Evolutionary conservation across 2,888 invertebrate species (phyloP).

Genomic region (Tenthredo scrophulariae): DNA sequence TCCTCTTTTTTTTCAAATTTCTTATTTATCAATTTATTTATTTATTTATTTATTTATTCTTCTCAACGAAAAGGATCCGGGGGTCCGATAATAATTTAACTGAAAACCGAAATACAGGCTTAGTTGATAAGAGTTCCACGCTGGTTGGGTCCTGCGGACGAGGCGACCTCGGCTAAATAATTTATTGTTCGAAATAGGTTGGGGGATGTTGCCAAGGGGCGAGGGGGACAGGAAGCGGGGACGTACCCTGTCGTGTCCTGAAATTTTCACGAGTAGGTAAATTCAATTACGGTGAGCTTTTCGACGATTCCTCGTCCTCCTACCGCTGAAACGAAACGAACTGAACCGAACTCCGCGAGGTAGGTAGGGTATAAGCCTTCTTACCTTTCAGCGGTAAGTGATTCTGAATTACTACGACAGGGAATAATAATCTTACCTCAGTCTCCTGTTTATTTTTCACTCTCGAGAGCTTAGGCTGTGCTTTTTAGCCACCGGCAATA

Average conservation of each 20-base stretch:
- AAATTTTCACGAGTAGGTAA: conserved; percentile 46
- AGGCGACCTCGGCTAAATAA: conserved; percentile 16
- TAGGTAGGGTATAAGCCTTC: conserved; percentile 20
- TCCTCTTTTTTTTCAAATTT: background rate
- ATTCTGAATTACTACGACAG: conserved; percentile 34
- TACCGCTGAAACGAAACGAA: background rate
- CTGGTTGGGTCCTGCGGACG: background rate
- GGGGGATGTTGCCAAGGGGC: conserved; percentile 50
- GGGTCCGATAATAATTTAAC: background rate
- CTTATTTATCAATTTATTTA: too few species aligned
- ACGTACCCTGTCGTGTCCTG: conserved; percentile 46
- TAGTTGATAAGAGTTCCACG: background rate
- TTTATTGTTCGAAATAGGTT: conserved; percentile 18
- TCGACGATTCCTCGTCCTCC: conserved; percentile 31
- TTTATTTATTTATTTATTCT: too few species aligned
- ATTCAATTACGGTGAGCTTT: conserved; percentile 43
- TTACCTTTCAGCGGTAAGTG: conserved; percentile 31
- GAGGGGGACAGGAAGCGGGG: conserved; percentile 45
- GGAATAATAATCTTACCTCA: background rate
- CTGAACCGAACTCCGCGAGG: background rate
- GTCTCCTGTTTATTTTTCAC: background rate
- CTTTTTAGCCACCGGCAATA: background rate
- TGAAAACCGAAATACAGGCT: background rate
- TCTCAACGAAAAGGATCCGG: background rate
- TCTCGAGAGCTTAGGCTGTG: background rate